Conservation (phyloP, 2,113 vertebrate species). For the Pavo muticus region DNA sequence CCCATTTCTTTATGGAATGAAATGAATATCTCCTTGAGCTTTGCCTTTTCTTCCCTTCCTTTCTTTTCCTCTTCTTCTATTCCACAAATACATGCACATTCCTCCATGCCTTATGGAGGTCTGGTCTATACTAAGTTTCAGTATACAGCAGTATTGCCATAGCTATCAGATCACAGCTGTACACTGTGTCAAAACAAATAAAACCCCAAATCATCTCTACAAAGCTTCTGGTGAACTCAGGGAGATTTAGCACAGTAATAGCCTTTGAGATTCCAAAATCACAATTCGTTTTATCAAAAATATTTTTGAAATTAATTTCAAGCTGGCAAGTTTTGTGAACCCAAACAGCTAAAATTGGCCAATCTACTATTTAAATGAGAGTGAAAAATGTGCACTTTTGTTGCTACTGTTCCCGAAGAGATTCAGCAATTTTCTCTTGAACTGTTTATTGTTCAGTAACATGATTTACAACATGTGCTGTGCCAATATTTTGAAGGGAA, state of each 20-base stretch:
- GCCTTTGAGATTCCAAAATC: background rate
- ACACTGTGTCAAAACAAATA: background rate
- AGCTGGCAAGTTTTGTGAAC: background rate
- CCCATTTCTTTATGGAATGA: background rate
- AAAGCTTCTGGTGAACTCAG: background rate
- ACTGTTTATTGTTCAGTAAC: background rate
- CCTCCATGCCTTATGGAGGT: background rate
- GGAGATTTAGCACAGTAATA: background rate
- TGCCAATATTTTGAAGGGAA: background rate
- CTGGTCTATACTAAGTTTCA: background rate
- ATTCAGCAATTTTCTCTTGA: background rate
- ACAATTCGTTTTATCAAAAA: background rate
- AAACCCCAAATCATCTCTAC: background rate
- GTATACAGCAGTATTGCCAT: background rate
- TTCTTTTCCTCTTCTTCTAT: background rate
- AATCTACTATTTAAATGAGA: background rate
- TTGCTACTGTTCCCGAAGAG: background rate
- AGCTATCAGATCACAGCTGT: background rate
- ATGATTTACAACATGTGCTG: background rate
- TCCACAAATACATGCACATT: fast-evolving
- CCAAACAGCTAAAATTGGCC: background rate
- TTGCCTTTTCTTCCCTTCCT: background rate
- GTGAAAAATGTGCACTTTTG: background rate
- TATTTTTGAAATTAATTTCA: slow-evolving; percentile 20
- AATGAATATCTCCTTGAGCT: background rate